A percentile compares a stretch with the other conserved stretches of the same genome.
phyloP scores from a whole-genome alignment of 2,888 invertebrate genomes.

The Limnephilus auricula region DNA sequence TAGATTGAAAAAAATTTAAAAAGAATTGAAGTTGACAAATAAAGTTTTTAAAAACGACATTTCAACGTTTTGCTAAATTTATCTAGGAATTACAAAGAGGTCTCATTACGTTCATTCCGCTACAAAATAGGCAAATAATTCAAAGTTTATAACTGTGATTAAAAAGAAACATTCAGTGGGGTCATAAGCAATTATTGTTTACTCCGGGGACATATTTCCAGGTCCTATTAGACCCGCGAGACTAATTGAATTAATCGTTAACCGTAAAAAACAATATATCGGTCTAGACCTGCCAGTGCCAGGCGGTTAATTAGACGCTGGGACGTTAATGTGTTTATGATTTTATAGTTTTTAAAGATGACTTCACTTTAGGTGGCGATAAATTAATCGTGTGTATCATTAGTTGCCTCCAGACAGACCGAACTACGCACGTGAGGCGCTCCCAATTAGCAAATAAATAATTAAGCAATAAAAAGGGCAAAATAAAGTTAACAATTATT shows the following conservation, averaged over 20 bases:
- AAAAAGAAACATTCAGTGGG: slow-evolving; percentile 38
- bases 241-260: slow-evolving; percentile 45
- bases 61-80: not conserved
- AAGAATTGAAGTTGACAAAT: not conserved
- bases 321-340: slow-evolving; percentile 12
- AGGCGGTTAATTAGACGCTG: slow-evolving; percentile 6
- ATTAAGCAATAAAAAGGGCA: no score
- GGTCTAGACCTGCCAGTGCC: slow-evolving; percentile 26
- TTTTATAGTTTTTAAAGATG: not conserved
- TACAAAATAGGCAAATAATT: slow-evolving; percentile 16
- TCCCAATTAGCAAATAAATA: no score
- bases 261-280: slow-evolving; percentile 47
- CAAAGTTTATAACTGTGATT: slow-evolving; percentile 42
- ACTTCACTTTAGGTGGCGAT: not conserved
- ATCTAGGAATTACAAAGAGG: not conserved
- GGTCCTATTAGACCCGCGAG: slow-evolving; percentile 6
- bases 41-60: not conserved
- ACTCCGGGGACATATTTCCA: slow-evolving; percentile 35
- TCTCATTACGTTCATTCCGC: not conserved
- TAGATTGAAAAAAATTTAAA: not conserved
- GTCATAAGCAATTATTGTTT: slow-evolving; percentile 43
- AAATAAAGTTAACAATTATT: no score
- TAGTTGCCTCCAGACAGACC: not conserved
- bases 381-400: not conserved
- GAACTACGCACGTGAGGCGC: no score